Base-by-base conservation (phyloP, 2,113 vertebrate species). In the Pomatorhinus ruficollis region DNA sequence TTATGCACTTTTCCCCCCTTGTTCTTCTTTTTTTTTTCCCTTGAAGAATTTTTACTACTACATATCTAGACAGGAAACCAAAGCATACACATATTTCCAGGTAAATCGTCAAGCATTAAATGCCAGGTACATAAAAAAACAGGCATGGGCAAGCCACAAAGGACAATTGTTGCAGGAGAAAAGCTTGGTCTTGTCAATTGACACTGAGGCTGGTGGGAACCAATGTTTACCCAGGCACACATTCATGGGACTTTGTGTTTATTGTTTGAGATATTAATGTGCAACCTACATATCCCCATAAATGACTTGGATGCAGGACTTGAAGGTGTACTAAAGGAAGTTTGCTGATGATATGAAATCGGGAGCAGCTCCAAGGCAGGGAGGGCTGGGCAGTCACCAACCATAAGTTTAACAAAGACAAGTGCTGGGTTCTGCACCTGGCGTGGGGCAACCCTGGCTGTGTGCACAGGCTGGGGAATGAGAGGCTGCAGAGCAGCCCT, bases 1-100 rank as follows among this genome's bases (percentile, higher is more conserved):
- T 5, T 12, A 65, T 69, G 30, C 25, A 47, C 13, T n/a, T 35
- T 12, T 1, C 0, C 0, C 16, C 0, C 6, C 11, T 53, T 14
- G 0, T 42, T 72, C 23, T 57, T 84, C 7, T 8, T 35, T n/a
- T 12, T 35, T 23, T 75, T 50, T 28, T 47, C 13, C 4, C 70
- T 40, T 40, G 23, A 63, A 68, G 25, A 81, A 56, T 37, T 83
- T n/a, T 71, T 81, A 47, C 11, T 61, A 7, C 21, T 72, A 39
- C 23, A 39, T 77, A 57, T 42, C 33, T 83, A 69, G 45, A 77
- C 23, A 83, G 39, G 47, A 81, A 83, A 24, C 19, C 57, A 82
- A 85, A 61, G 11, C 47, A 75, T 4, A 66, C 6, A 61, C 4
- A 2, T 15, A 53, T 76, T 83, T 80, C 35, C 30, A 86, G 42